Evolutionary conservation across 1,140 invertebrate species (phyloP).

Genomic region (Theocolax elegans): DNA sequence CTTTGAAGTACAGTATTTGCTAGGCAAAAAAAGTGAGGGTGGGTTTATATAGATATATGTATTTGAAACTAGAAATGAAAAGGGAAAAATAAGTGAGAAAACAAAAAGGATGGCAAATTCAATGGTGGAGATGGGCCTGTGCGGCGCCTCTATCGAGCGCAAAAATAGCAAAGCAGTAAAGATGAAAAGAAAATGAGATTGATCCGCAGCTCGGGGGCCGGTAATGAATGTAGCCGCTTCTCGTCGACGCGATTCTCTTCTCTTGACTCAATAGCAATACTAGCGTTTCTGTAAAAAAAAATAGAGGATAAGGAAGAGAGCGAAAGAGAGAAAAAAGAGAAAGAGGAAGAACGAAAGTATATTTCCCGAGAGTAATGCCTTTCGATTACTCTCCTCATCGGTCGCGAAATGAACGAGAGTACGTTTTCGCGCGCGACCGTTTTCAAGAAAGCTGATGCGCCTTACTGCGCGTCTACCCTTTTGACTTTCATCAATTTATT

Average conservation of each 20-base stretch:
- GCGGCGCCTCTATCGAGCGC: neutral
- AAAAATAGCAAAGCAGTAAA: slow-evolving; percentile 25
- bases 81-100: neutral
- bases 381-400: slow-evolving; percentile 44
- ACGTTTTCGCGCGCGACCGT: neutral
- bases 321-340: neutral
- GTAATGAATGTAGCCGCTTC: slow-evolving; percentile 24
- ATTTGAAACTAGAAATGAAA: neutral
- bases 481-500: neutral
- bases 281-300: neutral
- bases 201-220: neutral
- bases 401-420: neutral
- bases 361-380: slow-evolving; percentile 49
- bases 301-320: too few relatives aligned
- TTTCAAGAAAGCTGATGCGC: neutral
- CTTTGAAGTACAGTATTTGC: too few relatives aligned
- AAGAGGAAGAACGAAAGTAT: slow-evolving; percentile 32
- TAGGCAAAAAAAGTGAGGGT: too few relatives aligned
- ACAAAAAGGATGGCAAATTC: neutral
- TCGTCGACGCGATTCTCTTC: slow-evolving; percentile 22
- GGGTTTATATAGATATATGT: too few relatives aligned
- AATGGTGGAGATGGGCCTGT: neutral
- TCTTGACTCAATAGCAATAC: neutral
- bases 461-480: neutral
- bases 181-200: slow-evolving; percentile 35